Evolutionary conservation across 2,113 vertebrate genomes (phyloP).

Genomic region (Chionomys nivalis): DNA sequence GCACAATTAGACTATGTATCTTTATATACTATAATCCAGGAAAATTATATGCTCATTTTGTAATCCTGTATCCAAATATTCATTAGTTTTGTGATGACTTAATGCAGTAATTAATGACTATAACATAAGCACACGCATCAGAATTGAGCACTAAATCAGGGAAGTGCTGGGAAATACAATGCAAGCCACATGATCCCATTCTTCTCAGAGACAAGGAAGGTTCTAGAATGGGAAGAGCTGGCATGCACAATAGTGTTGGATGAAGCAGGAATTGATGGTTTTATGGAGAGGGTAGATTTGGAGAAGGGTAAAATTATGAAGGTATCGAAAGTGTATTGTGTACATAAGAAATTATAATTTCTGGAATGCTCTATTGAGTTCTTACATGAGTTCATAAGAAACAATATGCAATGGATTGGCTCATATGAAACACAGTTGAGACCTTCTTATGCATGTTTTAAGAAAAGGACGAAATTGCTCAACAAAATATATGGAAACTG

Average conservation of each 20-base stretch:
- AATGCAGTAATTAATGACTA: constrained; percentile 71
- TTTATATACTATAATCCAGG: constrained; percentile 59
- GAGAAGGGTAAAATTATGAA: neutral
- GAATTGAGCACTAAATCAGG: constrained; percentile 67
- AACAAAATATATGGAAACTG: constrained; percentile 38
- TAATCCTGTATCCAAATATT: constrained; percentile 53
- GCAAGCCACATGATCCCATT: constrained; percentile 61
- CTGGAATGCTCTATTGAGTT: constrained; percentile 18
- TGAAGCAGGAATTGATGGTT: constrained; percentile 5
- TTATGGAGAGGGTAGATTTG: neutral
- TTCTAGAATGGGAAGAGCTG: neutral
- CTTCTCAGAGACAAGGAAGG: constrained; percentile 33
- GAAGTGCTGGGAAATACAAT: constrained; percentile 56
- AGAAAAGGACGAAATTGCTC: neutral
- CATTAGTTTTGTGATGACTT: constrained; percentile 72
- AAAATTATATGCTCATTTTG: constrained; percentile 70
- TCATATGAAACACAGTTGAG: neutral
- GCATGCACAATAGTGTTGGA: neutral
- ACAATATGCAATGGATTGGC: neutral
- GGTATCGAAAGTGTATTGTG: neutral
- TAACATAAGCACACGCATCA: constrained; percentile 54
- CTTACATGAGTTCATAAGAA: neutral
- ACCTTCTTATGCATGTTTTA: neutral
- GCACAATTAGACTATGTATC: constrained; percentile 42
- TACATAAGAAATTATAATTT: neutral